phyloP scores from a whole-genome alignment of 1,140 invertebrate species.

The Zaprionus davidi region DNA sequence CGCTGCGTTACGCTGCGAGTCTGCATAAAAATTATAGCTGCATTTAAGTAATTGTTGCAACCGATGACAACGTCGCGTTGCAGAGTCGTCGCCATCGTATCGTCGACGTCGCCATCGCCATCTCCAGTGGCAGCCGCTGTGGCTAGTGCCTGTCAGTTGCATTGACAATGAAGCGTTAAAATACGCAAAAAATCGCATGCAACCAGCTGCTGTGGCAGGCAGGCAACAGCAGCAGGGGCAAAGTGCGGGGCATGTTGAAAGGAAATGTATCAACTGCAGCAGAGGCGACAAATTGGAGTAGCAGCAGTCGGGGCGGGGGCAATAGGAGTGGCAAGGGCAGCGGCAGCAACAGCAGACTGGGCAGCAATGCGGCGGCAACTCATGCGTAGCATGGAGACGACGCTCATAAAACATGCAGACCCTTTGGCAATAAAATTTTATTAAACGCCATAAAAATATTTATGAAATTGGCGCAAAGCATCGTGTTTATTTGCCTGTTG shows the following conservation, averaged over 20 bases:
- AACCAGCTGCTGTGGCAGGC: slow-evolving; percentile 23
- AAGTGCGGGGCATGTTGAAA: slow-evolving; percentile 13
- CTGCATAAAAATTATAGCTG: slow-evolving; percentile 74
- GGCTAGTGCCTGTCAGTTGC: slow-evolving; percentile 64
- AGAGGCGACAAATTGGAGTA: slow-evolving; percentile 76
- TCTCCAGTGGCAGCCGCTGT: slow-evolving; percentile 30
- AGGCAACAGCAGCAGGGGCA: neutral
- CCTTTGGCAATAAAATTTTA: slow-evolving; percentile 75
- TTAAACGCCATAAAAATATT: slow-evolving; percentile 81
- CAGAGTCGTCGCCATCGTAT: slow-evolving; percentile 24
- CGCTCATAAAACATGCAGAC: slow-evolving; percentile 50
- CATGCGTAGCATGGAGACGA: slow-evolving; percentile 2
- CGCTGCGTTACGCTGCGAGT: slow-evolving; percentile 15
- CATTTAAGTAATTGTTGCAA: slow-evolving; percentile 82
- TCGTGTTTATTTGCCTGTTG: slow-evolving; percentile 66
- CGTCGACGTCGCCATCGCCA: neutral
- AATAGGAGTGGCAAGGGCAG: slow-evolving; percentile 1
- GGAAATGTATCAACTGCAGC: slow-evolving; percentile 71
- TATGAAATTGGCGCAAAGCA: slow-evolving; percentile 74
- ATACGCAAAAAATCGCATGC: slow-evolving; percentile 61
- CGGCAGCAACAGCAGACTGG: neutral
- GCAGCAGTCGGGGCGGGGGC: slow-evolving; percentile 18
- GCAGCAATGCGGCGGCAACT: slow-evolving; percentile 14
- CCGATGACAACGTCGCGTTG: slow-evolving; percentile 68
- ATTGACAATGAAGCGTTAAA: slow-evolving; percentile 67